phyloP scores from a whole-genome alignment of 1,140 invertebrate species.

The Dufourea novaeangliae region DNA sequence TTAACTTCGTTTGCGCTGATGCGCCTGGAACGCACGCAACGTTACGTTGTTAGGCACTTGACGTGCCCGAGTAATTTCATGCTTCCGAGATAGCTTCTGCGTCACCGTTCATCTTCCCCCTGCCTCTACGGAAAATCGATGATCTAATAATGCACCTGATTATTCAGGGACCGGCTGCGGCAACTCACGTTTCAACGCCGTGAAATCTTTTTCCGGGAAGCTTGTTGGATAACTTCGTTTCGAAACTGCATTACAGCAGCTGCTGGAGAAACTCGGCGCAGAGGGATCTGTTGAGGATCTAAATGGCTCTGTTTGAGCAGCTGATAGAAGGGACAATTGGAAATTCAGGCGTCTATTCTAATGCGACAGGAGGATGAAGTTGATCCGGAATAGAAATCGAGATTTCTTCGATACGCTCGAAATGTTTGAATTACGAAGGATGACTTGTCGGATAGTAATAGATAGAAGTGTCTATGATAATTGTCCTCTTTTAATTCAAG shows the following conservation, averaged over 20 bases:
- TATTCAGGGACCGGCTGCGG: conserved; percentile 24
- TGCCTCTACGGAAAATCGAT: conserved; percentile 53
- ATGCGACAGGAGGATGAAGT: too few relatives aligned
- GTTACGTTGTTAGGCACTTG: conserved; percentile 68
- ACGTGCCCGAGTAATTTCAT: conserved; percentile 50
- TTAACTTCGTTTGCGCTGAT: conserved; percentile 63
- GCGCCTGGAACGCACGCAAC: conserved; percentile 62
- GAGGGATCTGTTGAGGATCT: not conserved
- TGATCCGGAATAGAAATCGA: too few relatives aligned
- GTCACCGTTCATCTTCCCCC: not conserved
- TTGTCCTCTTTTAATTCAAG: too few relatives aligned
- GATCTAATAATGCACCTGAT: conserved; percentile 32
- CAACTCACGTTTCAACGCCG: conserved; percentile 3
- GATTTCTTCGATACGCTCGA: too few relatives aligned
- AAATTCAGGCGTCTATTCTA: too few relatives aligned
- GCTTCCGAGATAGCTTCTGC: conserved; percentile 22
- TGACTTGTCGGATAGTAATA: too few relatives aligned
- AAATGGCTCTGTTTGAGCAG: not conserved
- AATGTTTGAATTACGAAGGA: too few relatives aligned
- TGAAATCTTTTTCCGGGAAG: conserved; percentile 1
- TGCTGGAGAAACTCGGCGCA: not conserved
- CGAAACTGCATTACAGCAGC: too few relatives aligned
- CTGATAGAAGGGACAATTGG: not conserved
- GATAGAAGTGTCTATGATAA: too few relatives aligned
- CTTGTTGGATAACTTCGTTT: conserved; percentile 17